Conservation (phyloP, 2,797 vertebrate genomes). For the Ptychobarbus kaznakovi region DNA sequence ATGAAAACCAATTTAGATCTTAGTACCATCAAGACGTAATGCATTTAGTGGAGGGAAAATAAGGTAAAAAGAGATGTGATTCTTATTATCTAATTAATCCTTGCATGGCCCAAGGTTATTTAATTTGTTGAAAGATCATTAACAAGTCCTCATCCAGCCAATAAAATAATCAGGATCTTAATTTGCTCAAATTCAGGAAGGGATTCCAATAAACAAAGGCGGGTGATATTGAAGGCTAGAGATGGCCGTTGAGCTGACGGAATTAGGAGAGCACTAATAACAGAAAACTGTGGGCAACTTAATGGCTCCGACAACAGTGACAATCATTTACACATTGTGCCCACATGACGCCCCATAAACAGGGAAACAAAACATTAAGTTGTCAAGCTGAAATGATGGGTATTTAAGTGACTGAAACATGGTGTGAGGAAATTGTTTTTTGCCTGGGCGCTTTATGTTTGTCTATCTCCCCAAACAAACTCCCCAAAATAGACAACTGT, state of each 20-base stretch:
- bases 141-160: slow-evolving; percentile 78
- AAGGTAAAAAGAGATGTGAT: slow-evolving; percentile 76
- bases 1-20: slow-evolving; percentile 75
- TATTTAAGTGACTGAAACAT: slow-evolving; percentile 73
- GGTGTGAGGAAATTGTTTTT: slow-evolving; percentile 66
- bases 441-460: slow-evolving; percentile 57
- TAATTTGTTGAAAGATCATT: slow-evolving; percentile 83
- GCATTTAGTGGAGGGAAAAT: slow-evolving; percentile 55
- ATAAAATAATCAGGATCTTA: slow-evolving; percentile 83
- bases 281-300: slow-evolving; percentile 71
- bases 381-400: slow-evolving; percentile 74
- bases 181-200: slow-evolving; percentile 78
- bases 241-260: slow-evolving; percentile 69
- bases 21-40: slow-evolving; percentile 72
- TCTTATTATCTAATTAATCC: slow-evolving; percentile 84
- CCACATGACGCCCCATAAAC: slow-evolving; percentile 76
- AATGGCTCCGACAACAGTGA: slow-evolving; percentile 73
- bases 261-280: slow-evolving; percentile 75
- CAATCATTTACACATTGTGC: slow-evolving; percentile 76
- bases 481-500: slow-evolving; percentile 65
- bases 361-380: slow-evolving; percentile 71
- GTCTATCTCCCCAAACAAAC: slow-evolving; percentile 60
- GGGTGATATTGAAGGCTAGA: slow-evolving; percentile 71
- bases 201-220: slow-evolving; percentile 74
- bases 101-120: slow-evolving; percentile 79